Percentiles rank a stretch among this genome's conserved stretches.
These are phyloP conservation scores for Bambusicola thoracicus DNA, from an alignment of 2,113 vertebrate genomes.

Conservation along the genomic window DNA sequence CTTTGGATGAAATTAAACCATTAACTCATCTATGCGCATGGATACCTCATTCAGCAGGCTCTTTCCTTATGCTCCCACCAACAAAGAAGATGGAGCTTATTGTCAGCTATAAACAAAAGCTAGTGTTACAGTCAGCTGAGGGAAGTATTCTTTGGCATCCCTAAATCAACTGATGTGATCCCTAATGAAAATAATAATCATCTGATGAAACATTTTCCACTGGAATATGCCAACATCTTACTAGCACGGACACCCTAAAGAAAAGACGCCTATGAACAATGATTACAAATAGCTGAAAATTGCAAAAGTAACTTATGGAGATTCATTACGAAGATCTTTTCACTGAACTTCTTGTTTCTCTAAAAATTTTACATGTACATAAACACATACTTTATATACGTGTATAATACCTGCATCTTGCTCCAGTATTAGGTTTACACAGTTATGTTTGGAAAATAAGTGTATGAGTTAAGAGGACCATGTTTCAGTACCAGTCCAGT, in stretches of 20 bases:
- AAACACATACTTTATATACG: not conserved
- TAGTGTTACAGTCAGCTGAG: not conserved
- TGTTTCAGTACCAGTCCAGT: constrained; percentile 2
- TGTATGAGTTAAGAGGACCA: not conserved
- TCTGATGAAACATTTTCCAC: not conserved
- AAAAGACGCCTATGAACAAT: constrained; percentile 26
- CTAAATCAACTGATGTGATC: not conserved
- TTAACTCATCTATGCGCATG: accelerated
- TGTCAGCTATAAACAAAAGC: not conserved
- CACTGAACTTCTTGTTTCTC: not conserved
- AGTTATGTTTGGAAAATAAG: not conserved
- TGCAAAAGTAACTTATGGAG: constrained; percentile 1
- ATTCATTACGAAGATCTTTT: not conserved
- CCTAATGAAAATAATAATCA: not conserved
- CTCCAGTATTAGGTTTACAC: not conserved
- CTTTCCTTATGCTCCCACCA: not conserved
- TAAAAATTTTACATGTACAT: not conserved
- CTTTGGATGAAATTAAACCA: not conserved
- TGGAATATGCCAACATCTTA: constrained; percentile 35
- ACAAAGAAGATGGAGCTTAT: not conserved
- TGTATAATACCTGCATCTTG: not conserved
- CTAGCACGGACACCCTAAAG: constrained; percentile 13
- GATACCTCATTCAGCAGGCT: not conserved
- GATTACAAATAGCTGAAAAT: constrained; percentile 34
- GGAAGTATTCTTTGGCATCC: not conserved